These are phyloP conservation scores for Myotis vivesi DNA, from an alignment of 2,797 vertebrate genomes.

Conservation along the genomic window DNA sequence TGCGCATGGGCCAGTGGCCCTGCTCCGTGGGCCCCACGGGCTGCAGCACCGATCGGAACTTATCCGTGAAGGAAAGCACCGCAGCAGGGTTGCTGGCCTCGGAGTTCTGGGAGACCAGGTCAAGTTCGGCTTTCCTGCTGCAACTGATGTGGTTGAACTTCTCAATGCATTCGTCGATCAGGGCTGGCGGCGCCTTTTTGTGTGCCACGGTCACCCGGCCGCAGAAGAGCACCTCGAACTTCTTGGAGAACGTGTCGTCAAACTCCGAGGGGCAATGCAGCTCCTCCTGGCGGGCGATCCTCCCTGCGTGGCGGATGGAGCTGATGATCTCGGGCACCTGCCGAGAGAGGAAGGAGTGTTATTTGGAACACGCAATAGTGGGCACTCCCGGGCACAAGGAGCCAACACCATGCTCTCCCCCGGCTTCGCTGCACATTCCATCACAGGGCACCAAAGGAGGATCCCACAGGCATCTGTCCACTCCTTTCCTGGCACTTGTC, in stretches of 20 bases:
- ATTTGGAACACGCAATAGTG: rapidly evolving
- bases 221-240: slow-evolving; percentile 97
- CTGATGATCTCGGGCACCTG: slow-evolving; percentile 99
- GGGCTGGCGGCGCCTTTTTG: slow-evolving; percentile 95
- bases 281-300: slow-evolving; percentile 93
- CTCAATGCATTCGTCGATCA: slow-evolving; percentile 98
- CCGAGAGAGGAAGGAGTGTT: background rate
- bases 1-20: slow-evolving; percentile 82
- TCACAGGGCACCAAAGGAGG: rapidly evolving
- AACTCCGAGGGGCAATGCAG: slow-evolving; percentile 84
- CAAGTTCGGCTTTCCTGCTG: slow-evolving; percentile 71
- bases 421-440: rapidly evolving
- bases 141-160: slow-evolving; percentile 91
- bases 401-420: too few relatives aligned
- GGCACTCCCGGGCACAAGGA: rapidly evolving
- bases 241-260: slow-evolving; percentile 93
- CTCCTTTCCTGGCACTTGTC: background rate
- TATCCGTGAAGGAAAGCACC: slow-evolving; percentile 81
- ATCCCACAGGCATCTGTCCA: rapidly evolving
- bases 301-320: slow-evolving; percentile 95
- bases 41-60: slow-evolving; percentile 86
- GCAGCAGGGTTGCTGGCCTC: slow-evolving; percentile 60
- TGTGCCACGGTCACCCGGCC: slow-evolving; percentile 94
- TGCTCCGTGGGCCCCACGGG: slow-evolving; percentile 80
- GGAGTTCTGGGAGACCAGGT: slow-evolving; percentile 32